phyloP scores from a whole-genome alignment of 1,140 invertebrate species.

The Onthophagus taurus region DNA sequence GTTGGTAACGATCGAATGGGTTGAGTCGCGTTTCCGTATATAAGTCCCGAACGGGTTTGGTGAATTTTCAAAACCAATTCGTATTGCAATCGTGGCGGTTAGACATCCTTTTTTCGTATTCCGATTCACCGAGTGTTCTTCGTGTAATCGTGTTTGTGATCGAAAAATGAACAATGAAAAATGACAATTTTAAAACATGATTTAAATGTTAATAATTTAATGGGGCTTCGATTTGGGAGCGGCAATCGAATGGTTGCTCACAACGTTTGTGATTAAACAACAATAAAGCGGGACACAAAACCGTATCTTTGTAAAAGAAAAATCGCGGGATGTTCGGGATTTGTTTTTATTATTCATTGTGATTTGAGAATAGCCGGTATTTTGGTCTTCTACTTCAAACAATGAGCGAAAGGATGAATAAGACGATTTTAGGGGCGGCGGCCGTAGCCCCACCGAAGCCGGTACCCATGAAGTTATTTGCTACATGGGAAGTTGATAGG shows the following conservation, averaged over 20 bases:
- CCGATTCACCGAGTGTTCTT: too few species aligned
- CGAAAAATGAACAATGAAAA: not conserved
- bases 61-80: slow-evolving; percentile 4
- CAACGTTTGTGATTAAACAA: slow-evolving; percentile 10
- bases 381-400: too few species aligned
- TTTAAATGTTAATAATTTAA: not conserved
- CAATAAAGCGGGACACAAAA: not conserved
- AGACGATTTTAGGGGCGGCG: slow-evolving; percentile 37
- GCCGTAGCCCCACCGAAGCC: slow-evolving; percentile 56
- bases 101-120: slow-evolving; percentile 5
- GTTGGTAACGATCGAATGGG: not conserved
- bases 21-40: not conserved
- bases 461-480: slow-evolving; percentile 95
- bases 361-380: too few species aligned
- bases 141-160: too few species aligned
- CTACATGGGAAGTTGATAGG: slow-evolving; percentile 95
- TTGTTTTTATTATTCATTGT: too few species aligned
- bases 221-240: not conserved
- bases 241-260: not conserved
- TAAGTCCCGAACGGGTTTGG: not conserved
- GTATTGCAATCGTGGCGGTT: too few species aligned
- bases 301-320: too few species aligned
- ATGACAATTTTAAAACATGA: not conserved
- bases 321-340: too few species aligned
- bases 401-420: slow-evolving; percentile 23